Evolutionary conservation across 2,113 vertebrate genomes (phyloP), one percentile per base, ranked within the genome.

Genomic region (Pogona vitticeps): DNA sequence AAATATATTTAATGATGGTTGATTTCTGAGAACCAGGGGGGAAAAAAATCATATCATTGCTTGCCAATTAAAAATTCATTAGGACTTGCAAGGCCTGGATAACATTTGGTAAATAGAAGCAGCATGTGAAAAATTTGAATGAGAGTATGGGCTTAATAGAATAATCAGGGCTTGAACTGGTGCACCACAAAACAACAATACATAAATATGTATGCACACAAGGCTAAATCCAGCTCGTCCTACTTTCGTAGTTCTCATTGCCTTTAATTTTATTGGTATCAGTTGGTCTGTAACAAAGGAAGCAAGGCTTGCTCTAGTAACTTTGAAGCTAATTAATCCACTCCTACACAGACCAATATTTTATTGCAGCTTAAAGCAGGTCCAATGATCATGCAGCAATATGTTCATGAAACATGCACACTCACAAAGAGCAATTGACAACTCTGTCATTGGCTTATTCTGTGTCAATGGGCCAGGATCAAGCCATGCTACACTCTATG

Each of bases 31-130:
- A 83, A 38, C 83, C 92, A 82, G 17, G 23, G 15, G 28, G 21
- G 13, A 31, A 26, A 15, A 95, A 92, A 91, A 7, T 15, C 40
- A 12, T 91, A 83, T 89, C 38, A 78, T 56, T 84, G 88, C 9
- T 81, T 96, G 38, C 88, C 80, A 94, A 94, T 95, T 95, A 95
- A 96, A 95, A 94, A 93, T 94, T 93, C 87, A 95, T 95, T 93
- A 94, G 82, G 91, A 90, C 13, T 93, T 96, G 52, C 52, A 76
- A 95, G 91, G 31, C 80, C 91, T 90, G 87, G 70, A 86, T 93
- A 94, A 87, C 80, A 91, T 90, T 95, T 93, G 88, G 84, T 91
- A 96, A 96, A 94, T 67, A 94, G 72, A 95, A 94, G 58, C 68
- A 93, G 83, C 75, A 91, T 90, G 89, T 93, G 90, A 95, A 91